Evolutionary conservation across 2,113 vertebrate species (phyloP).

Genomic region (Mesembrinibis cayennensis): DNA sequence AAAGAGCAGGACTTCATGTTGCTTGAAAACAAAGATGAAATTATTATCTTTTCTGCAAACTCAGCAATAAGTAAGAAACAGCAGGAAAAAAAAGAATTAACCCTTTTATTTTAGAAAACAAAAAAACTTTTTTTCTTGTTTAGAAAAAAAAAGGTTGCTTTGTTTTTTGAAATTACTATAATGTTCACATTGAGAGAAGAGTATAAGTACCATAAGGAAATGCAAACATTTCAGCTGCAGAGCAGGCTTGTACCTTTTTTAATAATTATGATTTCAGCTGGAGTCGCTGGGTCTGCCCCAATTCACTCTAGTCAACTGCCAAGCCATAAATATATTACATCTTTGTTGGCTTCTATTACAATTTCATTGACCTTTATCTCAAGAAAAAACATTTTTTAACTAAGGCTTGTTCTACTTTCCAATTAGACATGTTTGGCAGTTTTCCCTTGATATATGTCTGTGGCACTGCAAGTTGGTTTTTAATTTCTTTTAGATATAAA

Average conservation of each 20-base stretch:
- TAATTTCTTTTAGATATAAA: slow-evolving; percentile 28
- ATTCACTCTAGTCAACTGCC: neutral
- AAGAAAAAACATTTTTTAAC: neutral
- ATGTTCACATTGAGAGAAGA: neutral
- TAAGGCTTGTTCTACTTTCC: neutral
- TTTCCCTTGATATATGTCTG: slow-evolving; percentile 5
- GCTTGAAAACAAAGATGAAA: neutral
- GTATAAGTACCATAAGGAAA: neutral
- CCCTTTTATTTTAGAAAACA: neutral
- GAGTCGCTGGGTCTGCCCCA: neutral
- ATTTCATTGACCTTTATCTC: slow-evolving; percentile 37
- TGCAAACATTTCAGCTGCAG: neutral
- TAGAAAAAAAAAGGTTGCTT: neutral
- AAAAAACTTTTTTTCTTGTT: neutral
- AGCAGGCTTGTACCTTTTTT: neutral
- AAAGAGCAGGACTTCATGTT: neutral
- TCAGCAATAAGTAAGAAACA: neutral
- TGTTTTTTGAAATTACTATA: neutral
- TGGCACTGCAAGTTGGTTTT: neutral
- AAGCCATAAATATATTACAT: slow-evolving; percentile 12
- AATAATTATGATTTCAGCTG: neutral
- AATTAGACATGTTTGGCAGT: neutral
- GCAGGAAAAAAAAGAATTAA: neutral
- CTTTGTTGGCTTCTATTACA: slow-evolving; percentile 5
- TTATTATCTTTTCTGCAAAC: neutral